Conservation (phyloP, 2,888 invertebrate species). For the Phoenoteleia sp. region DNA sequence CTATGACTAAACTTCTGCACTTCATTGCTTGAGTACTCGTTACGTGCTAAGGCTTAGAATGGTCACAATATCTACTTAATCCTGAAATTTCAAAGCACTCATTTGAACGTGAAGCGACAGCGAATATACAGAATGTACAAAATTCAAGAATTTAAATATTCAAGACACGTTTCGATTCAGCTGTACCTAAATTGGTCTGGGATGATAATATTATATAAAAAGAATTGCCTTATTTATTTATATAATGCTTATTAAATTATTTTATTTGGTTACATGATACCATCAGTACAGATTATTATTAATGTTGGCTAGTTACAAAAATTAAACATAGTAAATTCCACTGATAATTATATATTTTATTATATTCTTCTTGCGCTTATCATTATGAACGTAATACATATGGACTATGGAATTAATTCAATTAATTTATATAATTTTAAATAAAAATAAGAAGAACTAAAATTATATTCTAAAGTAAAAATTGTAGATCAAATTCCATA, state of each 20-base stretch:
- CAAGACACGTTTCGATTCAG: constrained; percentile 45
- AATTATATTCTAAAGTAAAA: no score
- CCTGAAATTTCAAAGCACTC: constrained; percentile 51
- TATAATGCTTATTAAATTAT: no score
- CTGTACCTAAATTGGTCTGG: constrained; percentile 30
- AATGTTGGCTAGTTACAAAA: no score
- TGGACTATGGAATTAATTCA: no score
- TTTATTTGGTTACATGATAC: constrained; percentile 4
- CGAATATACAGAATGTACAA: constrained; percentile 36
- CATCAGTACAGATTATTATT: not conserved
- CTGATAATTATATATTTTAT: no score
- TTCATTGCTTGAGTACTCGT: constrained; percentile 50
- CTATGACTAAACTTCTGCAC: constrained; percentile 53
- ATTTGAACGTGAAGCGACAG: constrained; percentile 42
- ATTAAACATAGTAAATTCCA: no score
- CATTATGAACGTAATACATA: no score
- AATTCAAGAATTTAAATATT: constrained; percentile 43
- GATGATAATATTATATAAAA: constrained; percentile 35
- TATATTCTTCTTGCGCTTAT: no score
- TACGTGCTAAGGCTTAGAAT: constrained; percentile 59
- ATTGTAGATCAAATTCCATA: no score
- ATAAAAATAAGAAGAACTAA: no score
- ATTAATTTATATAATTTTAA: no score
- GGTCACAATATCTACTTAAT: constrained; percentile 55
- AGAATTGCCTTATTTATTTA: constrained; percentile 47